Base-by-base conservation (phyloP, 2,113 vertebrate genomes). In the Nettapus auritus region DNA sequence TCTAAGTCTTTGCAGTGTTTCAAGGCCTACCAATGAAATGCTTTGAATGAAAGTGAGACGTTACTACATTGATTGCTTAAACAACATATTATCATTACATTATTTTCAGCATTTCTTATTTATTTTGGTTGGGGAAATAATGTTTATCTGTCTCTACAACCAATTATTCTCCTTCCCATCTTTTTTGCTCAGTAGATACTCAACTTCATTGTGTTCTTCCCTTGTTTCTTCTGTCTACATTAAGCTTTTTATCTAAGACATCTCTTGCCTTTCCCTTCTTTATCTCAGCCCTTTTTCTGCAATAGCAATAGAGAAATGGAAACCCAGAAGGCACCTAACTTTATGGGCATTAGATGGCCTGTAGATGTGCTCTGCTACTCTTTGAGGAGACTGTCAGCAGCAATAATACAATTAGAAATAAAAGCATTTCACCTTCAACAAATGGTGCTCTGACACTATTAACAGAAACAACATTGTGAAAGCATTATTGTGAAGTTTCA, bases 391-490 rank as follows among this genome's bases (percentile, higher is more conserved):
- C 25, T 62, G 56, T 17, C 52, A 69, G 53, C 82, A 16, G 3
- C 42, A 64, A 36, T 38, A 68, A 52, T 2, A 28, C 63, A 3
- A 7, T 38, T 3, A 21, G 55, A 56, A 79, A 86, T 25, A 73
- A 6, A 26, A 69, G 20, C 36, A 14, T 82, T 77, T 73, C 60
- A 52, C 56, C 70, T 69, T 52, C 62, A 48, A 29, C 55, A 69
- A 38, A 16, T 1, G 36, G 12, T 6, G 33, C 57, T 60, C 71
- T 56, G n/a, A n/a, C 40, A 31, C 11, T 17, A 28, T 22, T 62
- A 50, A 22, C 23, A 29, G 52, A 57, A 70, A 29, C 0, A 0
- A 16, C 0, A 0, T 8, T 7, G 20, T 8, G 73, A 83, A 59
- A 0, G 0, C 34, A 3, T 74, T 14, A 26, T 15, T 75, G 76